Conservation (phyloP, 2,888 invertebrate genomes). For the Beris morrisii region DNA sequence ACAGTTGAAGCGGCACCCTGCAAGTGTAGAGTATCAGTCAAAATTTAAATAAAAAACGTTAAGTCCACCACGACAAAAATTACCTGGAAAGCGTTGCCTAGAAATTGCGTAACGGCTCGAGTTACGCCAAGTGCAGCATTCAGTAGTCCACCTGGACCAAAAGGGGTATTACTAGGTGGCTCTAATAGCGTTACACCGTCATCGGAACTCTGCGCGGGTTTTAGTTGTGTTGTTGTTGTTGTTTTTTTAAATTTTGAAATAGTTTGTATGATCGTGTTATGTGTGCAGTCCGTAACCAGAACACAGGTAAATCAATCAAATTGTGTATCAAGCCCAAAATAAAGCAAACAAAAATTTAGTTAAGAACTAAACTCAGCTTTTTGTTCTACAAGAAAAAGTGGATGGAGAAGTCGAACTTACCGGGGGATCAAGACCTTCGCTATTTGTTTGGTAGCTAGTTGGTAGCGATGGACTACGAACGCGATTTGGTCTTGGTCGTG, state of each 20-base stretch:
- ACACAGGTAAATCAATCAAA: slow-evolving; percentile 18
- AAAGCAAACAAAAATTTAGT: slow-evolving; percentile 10
- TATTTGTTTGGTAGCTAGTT: slow-evolving; percentile 35
- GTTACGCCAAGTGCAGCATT: slow-evolving; percentile 77
- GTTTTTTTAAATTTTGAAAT: neutral
- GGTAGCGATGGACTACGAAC: slow-evolving; percentile 48
- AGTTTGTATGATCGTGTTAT: neutral
- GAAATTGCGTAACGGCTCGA: slow-evolving; percentile 74
- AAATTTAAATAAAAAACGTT: neutral
- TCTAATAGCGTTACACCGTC: slow-evolving; percentile 26
- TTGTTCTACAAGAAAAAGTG: too few species aligned
- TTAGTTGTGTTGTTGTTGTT: neutral
- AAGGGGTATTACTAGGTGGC: slow-evolving; percentile 30
- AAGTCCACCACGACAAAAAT: slow-evolving; percentile 15
- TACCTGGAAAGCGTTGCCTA: slow-evolving; percentile 78
- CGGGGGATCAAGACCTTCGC: slow-evolving; percentile 11
- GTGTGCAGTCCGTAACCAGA: slow-evolving; percentile 1
- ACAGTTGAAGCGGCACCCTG: neutral
- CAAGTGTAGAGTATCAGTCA: neutral
- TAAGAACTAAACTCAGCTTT: too few species aligned
- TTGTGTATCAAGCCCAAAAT: slow-evolving; percentile 3
- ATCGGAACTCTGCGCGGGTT: slow-evolving; percentile 11
- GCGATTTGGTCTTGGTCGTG: neutral
- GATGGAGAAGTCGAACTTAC: slow-evolving; percentile 5
- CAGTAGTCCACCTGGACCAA: slow-evolving; percentile 48